phyloP scores from a whole-genome alignment of 2,888 invertebrate species.

The Dorcus parallelipipedus region DNA sequence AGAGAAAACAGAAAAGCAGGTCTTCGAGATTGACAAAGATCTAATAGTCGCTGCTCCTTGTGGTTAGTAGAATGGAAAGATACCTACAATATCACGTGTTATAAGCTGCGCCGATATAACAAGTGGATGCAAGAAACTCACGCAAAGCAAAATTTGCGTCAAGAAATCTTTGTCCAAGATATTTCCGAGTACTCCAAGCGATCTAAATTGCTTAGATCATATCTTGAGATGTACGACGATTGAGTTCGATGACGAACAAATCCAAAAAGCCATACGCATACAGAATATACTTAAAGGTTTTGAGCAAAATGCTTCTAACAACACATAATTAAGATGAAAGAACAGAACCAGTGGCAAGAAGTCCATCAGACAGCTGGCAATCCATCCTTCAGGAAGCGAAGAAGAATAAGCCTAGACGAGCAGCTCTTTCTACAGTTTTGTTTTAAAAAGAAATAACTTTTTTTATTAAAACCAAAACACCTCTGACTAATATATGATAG shows the following conservation, averaged over 20 bases:
- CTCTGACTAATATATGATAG: no score
- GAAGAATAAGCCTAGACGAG: no score
- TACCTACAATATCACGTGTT: conserved; percentile 32
- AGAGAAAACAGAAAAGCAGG: neutral
- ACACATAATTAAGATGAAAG: no score
- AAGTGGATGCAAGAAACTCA: conserved; percentile 5
- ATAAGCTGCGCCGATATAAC: conserved; percentile 38
- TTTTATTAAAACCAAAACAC: no score
- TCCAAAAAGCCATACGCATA: conserved; percentile 21
- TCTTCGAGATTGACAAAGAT: no score
- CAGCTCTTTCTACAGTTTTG: no score
- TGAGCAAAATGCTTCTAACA: no score
- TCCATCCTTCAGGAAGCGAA: no score
- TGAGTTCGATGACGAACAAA: neutral
- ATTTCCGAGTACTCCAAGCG: conserved; percentile 47
- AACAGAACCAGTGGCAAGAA: no score
- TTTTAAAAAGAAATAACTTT: no score
- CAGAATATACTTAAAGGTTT: conserved; percentile 17
- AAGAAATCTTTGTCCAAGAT: conserved; percentile 38
- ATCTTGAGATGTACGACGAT: conserved; percentile 23
- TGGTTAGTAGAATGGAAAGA: conserved; percentile 3
- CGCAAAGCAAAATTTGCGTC: conserved; percentile 41
- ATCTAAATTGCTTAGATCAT: conserved; percentile 37
- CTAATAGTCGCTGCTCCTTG: no score
- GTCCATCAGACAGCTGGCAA: no score